Conservation (phyloP, 2,113 vertebrate genomes). For the Todiramphus chloris region DNA sequence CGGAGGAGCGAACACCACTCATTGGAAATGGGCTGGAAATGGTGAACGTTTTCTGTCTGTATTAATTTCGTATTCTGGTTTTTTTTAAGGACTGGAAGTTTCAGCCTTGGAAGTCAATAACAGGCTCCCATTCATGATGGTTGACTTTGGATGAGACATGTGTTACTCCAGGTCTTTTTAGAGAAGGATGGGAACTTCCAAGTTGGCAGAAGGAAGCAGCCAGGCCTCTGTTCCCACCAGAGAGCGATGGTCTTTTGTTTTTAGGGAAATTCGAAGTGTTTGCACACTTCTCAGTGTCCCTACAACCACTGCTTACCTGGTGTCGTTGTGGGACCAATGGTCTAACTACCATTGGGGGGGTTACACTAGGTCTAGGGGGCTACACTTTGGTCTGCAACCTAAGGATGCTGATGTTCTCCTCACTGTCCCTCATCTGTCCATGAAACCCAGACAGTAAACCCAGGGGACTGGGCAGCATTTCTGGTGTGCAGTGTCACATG, state of each 20-base stretch:
- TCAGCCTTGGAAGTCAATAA: neutral
- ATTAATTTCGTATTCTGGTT: neutral
- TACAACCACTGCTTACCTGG: neutral
- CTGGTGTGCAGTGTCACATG: neutral
- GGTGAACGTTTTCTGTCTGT: neutral
- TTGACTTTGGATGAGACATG: neutral
- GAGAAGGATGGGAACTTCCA: neutral
- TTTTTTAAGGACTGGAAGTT: neutral
- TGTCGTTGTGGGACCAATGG: neutral
- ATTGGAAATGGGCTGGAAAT: neutral
- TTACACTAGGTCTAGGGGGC: no score
- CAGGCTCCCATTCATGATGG: neutral
- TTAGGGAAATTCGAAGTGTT: neutral
- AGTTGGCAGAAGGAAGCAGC: neutral
- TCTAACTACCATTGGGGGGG: no score
- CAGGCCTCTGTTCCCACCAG: neutral
- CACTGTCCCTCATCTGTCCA: neutral
- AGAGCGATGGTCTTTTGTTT: neutral
- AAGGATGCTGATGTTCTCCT: neutral
- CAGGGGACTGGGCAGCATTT: neutral
- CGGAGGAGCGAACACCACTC: neutral
- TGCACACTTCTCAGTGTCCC: fast-evolving
- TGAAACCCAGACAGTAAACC: neutral
- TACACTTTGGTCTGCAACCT: neutral
- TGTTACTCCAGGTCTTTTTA: neutral